Percentiles rank a stretch among this genome's conserved stretches.
These are phyloP conservation scores for Telmatochromis bifrenatus DNA, from an alignment of 2,113 vertebrate genomes.

Conservation along the genomic window DNA sequence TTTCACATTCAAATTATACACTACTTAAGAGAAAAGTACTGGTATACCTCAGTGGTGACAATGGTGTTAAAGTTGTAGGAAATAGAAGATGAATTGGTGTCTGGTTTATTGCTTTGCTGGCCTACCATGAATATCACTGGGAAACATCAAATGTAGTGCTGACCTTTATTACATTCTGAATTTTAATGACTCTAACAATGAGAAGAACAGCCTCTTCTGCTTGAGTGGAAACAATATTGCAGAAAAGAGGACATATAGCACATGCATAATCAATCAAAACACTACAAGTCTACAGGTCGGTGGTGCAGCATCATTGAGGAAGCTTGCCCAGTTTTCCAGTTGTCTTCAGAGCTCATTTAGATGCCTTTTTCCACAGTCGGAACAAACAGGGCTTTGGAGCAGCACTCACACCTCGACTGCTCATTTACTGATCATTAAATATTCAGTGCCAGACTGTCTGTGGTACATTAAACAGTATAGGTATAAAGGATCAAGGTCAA, in stretches of 20 bases:
- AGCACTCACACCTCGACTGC: neutral
- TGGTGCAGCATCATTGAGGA: neutral
- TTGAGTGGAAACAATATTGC: neutral
- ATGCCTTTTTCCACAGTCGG: neutral
- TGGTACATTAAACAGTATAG: conserved; percentile 1
- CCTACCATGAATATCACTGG: neutral
- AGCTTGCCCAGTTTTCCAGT: neutral
- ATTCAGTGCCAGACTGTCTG: neutral
- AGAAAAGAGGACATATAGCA: neutral
- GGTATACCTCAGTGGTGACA: neutral
- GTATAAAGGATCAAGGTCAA: neutral
- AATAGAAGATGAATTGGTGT: neutral
- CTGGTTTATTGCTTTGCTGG: neutral
- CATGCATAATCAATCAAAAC: neutral
- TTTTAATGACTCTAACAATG: neutral
- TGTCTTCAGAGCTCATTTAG: neutral
- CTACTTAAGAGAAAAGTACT: neutral
- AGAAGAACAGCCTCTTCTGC: conserved; percentile 2
- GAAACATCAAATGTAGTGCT: neutral
- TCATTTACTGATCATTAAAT: conserved; percentile 7
- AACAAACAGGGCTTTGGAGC: neutral
- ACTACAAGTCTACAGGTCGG: neutral
- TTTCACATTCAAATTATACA: neutral
- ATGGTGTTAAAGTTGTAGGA: neutral
- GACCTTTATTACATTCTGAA: conserved; percentile 3